Percentiles rank a stretch among this genome's conserved stretches.
Conservation (phyloP, 2,888 invertebrate genomes). For the Drosophila pegasa region DNA sequence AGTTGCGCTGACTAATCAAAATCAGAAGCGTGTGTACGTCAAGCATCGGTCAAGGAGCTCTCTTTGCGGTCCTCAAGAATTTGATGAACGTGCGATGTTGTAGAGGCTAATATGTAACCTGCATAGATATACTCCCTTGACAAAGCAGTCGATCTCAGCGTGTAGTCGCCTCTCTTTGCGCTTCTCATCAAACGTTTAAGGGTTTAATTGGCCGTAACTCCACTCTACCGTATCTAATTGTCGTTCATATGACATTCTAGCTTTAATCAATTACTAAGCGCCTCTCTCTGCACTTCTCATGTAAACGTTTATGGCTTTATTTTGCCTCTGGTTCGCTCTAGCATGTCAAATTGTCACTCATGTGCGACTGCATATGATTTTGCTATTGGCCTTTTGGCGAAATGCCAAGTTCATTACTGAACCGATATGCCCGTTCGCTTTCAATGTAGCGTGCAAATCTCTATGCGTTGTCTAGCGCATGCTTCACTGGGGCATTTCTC, state of each 20-base stretch:
- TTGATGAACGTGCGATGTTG: background rate
- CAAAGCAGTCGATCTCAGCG: background rate
- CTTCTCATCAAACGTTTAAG: background rate
- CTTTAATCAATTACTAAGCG: too few relatives aligned
- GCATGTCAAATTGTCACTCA: background rate
- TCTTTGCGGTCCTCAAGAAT: background rate
- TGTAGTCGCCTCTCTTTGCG: background rate
- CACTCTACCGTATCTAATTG: background rate
- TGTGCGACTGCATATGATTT: background rate
- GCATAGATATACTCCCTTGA: background rate
- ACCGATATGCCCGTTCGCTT: conserved; percentile 18
- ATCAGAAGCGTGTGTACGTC: background rate
- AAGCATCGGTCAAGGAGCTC: background rate
- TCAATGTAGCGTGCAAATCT: conserved; percentile 28
- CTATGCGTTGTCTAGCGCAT: conserved; percentile 55
- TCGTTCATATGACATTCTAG: background rate
- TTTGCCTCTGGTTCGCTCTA: too few relatives aligned
- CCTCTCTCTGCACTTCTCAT: conserved; percentile 9
- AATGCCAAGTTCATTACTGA: conserved; percentile 9
- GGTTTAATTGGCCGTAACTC: background rate
- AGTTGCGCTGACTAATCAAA: background rate
- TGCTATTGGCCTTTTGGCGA: conserved; percentile 6
- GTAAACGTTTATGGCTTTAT: background rate
- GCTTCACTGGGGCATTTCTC: conserved; percentile 72
- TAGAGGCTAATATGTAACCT: background rate